Evolutionary conservation across 2,888 invertebrate genomes (phyloP), one percentile per base, ranked within the genome.

Genomic region (Noctua comes): DNA sequence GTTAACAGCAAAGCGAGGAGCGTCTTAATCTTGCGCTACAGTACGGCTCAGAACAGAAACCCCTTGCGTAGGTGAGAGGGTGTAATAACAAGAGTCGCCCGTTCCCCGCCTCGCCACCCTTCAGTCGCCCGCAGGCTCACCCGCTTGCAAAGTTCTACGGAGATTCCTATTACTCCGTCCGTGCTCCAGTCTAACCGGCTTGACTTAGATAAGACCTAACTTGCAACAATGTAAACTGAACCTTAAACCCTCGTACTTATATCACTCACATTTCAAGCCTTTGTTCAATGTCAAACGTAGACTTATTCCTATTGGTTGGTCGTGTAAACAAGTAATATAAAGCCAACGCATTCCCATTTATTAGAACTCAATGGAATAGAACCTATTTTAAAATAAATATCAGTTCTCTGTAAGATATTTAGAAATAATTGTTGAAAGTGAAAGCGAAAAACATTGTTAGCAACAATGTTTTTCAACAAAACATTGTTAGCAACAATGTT

Each of bases 61-160:
- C 94, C 94, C 95, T 95, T 94, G 93, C 95, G 94, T 95, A 95
- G 96, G 95, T 95, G 96, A 96, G 95, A 95, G 95, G 95, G 96
- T 96, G 96, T 96, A 95, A 96, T 96, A 96, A 96, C 96, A 96
- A 94, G 95, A 94, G 93, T 91, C 90, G 85, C 87, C 90, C 91
- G 92, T 92, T 91, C 90, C 91, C 90, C 91, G 88, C 90, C 89
- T 90, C 88, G 86, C 90, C 92, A 88, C 91, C 93, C 93, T 90
- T 89, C 91, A 91, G 91, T 92, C 93, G 93, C 93, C 93, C 93
- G 91, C 93, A 88, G 93, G 92, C 94, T 89, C 89, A 90, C 90
- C 93, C 93, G 94, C 92, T 95, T 90, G 92, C 94, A 94, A 96
- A 96, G 94, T 96, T 95, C 91, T 90, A 91, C 93, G 84, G 92